Conservation (phyloP, 2,888 invertebrate species). For the Drosophila algonquin region DNA sequence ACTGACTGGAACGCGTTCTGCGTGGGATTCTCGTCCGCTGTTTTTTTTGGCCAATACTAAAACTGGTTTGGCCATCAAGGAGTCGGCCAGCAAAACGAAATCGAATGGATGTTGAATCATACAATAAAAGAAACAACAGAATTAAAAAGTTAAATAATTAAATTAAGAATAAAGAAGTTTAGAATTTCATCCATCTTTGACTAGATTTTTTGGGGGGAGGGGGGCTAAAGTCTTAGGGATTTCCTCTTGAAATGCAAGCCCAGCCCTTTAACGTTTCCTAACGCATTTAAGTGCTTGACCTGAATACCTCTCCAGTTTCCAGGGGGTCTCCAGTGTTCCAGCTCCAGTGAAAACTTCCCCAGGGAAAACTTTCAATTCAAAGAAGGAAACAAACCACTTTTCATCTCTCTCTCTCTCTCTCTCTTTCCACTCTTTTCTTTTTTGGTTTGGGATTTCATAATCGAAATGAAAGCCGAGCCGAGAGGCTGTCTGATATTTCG, state of each 20-base stretch:
- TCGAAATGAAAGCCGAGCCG: constrained; percentile 38
- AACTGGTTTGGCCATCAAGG: constrained; percentile 78
- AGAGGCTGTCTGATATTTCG: constrained; percentile 25
- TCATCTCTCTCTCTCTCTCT: constrained; percentile 23
- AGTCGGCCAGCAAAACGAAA: constrained; percentile 59
- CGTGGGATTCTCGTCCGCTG: constrained; percentile 68
- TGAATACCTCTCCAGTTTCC: constrained; percentile 25
- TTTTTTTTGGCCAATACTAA: constrained; percentile 37
- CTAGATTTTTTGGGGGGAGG: neutral
- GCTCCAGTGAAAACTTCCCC: constrained; percentile 17
- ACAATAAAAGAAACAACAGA: constrained; percentile 21
- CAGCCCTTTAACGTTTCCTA: constrained; percentile 1
- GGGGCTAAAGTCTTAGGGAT: neutral
- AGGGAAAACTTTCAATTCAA: constrained; percentile 23
- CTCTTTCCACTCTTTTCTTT: constrained; percentile 25
- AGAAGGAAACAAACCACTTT: constrained; percentile 40
- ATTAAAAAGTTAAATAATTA: constrained; percentile 22
- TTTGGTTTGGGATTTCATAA: constrained; percentile 51
- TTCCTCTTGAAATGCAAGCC: neutral
- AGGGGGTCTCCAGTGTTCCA: neutral
- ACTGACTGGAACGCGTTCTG: constrained; percentile 58
- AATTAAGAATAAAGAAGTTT: constrained; percentile 1
- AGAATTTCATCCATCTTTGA: constrained; percentile 13
- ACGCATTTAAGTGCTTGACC: constrained; percentile 37
- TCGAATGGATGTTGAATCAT: constrained; percentile 61